Conservation (phyloP, 1,140 invertebrate genomes). For the Pogonomyrmex barbatus region DNA sequence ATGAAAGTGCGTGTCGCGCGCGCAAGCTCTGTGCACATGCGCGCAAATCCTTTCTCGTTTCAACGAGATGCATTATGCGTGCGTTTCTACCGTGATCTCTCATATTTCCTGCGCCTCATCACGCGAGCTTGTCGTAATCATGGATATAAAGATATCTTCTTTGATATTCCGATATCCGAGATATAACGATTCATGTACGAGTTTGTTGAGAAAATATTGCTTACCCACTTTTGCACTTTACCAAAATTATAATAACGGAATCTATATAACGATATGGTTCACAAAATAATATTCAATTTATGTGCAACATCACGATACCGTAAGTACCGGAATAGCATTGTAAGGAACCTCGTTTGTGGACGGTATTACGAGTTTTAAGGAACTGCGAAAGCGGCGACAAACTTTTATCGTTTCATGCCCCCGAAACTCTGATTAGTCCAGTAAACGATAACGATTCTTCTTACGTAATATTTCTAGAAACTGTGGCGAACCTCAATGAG, state of each 20-base stretch:
- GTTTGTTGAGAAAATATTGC: conserved; percentile 1
- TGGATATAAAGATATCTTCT: conserved; percentile 24
- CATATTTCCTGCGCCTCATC: conserved; percentile 2
- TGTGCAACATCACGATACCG: not conserved
- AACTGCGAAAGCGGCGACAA: conserved; percentile 5
- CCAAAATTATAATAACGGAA: not conserved
- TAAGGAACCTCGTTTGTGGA: not conserved
- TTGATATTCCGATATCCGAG: not conserved
- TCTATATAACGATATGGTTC: not conserved
- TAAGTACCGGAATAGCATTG: not conserved
- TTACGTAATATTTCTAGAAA: conserved; percentile 34
- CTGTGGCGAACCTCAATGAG: not conserved
- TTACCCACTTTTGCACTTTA: not conserved
- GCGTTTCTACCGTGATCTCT: conserved; percentile 20
- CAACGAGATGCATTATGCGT: conserved; percentile 38
- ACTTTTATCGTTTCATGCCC: not conserved
- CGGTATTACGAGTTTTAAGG: conserved; percentile 9
- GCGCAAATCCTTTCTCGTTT: conserved; percentile 33
- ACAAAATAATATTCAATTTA: not conserved
- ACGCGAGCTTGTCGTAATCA: not conserved
- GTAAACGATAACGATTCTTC: conserved; percentile 24
- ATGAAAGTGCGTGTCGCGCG: conserved; percentile 80
- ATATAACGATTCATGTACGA: not conserved
- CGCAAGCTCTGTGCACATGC: conserved; percentile 37
- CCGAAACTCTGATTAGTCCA: conserved; percentile 20